Evolutionary conservation across 2,888 invertebrate species (phyloP).

Genomic region (Chaitophorus viminalis): DNA sequence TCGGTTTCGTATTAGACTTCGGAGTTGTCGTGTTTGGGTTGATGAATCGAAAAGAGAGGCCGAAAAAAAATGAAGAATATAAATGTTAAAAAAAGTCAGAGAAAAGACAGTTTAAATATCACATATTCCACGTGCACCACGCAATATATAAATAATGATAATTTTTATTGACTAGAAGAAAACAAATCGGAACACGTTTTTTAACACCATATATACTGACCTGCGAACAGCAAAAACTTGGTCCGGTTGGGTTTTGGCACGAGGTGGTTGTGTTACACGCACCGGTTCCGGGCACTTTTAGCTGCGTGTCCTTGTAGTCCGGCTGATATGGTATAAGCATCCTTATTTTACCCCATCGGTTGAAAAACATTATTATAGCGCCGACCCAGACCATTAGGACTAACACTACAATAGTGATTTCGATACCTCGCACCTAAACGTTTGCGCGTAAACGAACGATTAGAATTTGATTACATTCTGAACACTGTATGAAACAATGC

Average conservation of each 20-base stretch:
- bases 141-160: conserved; percentile 1
- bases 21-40: background rate
- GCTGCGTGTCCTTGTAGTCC: conserved; percentile 87
- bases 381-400: conserved; percentile 86
- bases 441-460: conserved; percentile 62
- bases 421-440: conserved; percentile 83
- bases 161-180: background rate
- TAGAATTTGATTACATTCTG: background rate
- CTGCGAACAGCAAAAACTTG: conserved; percentile 74
- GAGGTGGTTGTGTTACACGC: conserved; percentile 74
- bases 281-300: conserved; percentile 81
- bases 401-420: conserved; percentile 87
- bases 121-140: conserved; percentile 48
- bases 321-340: conserved; percentile 93
- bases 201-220: conserved; percentile 67
- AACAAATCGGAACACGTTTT: too few species aligned
- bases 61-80: background rate
- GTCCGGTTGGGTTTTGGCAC: conserved; percentile 71
- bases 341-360: conserved; percentile 88
- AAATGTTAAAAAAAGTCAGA: background rate
- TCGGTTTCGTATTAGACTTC: background rate
- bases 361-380: conserved; percentile 88
- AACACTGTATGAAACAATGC: too few species aligned
- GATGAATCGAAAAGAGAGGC: background rate
- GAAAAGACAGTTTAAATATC: conserved; percentile 8